Evolutionary conservation across 1,140 invertebrate species (phyloP), one percentile per base, ranked within the genome.

Genomic region (Hesperophylax magnus): DNA sequence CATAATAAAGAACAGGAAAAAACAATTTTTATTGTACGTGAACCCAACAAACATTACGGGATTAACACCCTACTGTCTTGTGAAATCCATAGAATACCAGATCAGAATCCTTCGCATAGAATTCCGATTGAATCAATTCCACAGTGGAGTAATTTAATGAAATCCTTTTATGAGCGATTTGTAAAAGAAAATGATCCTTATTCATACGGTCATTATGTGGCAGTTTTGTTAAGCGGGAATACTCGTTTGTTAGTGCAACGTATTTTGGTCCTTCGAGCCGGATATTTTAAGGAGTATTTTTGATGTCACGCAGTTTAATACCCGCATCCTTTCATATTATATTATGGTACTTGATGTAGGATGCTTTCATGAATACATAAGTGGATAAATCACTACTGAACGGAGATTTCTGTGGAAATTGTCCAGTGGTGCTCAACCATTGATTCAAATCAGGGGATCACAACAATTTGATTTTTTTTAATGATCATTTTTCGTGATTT

Each of bases 281-380:
- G 22, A 14, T 18, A 39, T 39, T 8, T 9, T 52, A 71, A 24
- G 67, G n/a, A 18, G 7, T 18, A 7, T 71, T 71, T 20, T 47
- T 17, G 34, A 17, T 47, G 67, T 9, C 67, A 18, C n/a, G 0
- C 34, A 4, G 31, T 39, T 47, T 24, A 71, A 20, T 52, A 24
- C 67, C 67, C 67, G 67, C 67, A 71, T 71, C 67, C 67, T 71
- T 71, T 67, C 22, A 61, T 67, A 67, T 47, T 47, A 47, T 47
- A 47, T 47, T 47, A 47, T 47, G 18, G 61, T n/a, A 24, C 24
- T 31, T 67, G 60, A 78, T 63, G 77, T 53, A 63, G 58, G 52
- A 79, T 78, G 81, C 78, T 54, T 83, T 74, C 74, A 83, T 83
- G 81, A 83, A 83, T 83, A 80, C 78, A 65, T 75, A 83, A 83